phyloP scores from a whole-genome alignment of 2,113 vertebrate genomes.

The Pimephales promelas region DNA sequence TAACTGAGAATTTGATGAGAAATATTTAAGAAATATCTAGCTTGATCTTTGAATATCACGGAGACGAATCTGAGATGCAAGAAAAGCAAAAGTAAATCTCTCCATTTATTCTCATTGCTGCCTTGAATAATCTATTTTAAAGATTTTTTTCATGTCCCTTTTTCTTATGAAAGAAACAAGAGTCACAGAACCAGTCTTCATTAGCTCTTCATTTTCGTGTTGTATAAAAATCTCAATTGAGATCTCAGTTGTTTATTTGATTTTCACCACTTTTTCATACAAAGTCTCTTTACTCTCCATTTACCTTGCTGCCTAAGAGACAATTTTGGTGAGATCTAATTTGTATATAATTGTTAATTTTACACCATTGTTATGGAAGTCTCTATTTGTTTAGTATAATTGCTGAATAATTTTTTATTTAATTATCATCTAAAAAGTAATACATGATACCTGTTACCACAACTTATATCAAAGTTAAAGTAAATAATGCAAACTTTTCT shows the following conservation, averaged over 20 bases:
- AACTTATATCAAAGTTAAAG: too few relatives aligned
- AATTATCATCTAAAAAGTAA: too few relatives aligned
- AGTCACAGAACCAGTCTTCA: background rate
- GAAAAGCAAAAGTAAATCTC: background rate
- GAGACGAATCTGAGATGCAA: background rate
- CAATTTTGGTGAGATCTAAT: background rate
- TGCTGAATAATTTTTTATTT: too few relatives aligned
- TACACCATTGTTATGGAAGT: background rate
- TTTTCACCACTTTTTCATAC: background rate
- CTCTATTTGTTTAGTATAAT: too few relatives aligned
- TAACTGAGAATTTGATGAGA: background rate
- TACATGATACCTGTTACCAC: too few relatives aligned
- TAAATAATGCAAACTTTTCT: too few relatives aligned
- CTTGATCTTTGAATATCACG: background rate
- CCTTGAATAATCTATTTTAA: background rate
- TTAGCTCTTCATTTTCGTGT: background rate
- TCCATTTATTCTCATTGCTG: background rate
- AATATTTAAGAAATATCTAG: background rate
- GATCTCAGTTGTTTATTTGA: background rate
- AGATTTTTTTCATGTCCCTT: background rate
- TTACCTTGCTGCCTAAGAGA: background rate
- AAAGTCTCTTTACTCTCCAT: background rate
- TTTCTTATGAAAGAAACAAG: background rate
- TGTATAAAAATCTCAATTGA: background rate
- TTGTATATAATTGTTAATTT: background rate